phyloP scores from a whole-genome alignment of 2,888 invertebrate genomes.

The Andrena praecox region DNA sequence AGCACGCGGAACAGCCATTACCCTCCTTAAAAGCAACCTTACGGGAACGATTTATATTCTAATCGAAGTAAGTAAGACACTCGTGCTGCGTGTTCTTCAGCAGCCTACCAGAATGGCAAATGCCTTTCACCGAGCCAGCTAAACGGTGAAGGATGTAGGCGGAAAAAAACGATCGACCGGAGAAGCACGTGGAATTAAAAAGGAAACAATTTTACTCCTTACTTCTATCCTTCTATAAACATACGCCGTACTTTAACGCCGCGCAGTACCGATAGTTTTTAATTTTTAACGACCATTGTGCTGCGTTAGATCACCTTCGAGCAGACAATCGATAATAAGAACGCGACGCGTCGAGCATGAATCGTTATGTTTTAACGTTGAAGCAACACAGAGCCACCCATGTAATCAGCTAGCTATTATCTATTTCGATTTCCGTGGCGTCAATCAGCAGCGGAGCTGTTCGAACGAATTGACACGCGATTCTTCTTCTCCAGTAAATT shows the following conservation, averaged over 20 bases:
- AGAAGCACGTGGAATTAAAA: neutral
- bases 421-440: slow-evolving; percentile 27
- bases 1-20: neutral
- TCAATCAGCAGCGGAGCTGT: neutral
- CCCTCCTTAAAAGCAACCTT: neutral
- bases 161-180: slow-evolving; percentile 1
- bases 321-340: slow-evolving; percentile 33
- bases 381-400: slow-evolving; percentile 10
- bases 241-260: slow-evolving; percentile 2
- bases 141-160: slow-evolving; percentile 15
- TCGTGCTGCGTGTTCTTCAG: slow-evolving; percentile 9
- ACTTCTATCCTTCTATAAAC: neutral
- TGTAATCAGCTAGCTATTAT: slow-evolving; percentile 41
- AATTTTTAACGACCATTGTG: slow-evolving; percentile 36
- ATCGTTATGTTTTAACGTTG: slow-evolving; percentile 29
- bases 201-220: neutral
- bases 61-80: slow-evolving; percentile 1
- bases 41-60: slow-evolving; percentile 1
- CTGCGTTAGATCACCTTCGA: slow-evolving; percentile 14
- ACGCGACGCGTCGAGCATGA: neutral
- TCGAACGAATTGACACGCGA: slow-evolving; percentile 1
- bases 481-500: slow-evolving; percentile 13
- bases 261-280: slow-evolving; percentile 19
- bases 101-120: slow-evolving; percentile 17
- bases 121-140: slow-evolving; percentile 31